A percentile compares a stretch with the other conserved stretches of the same genome.
phyloP scores from a whole-genome alignment of 2,888 invertebrate species.

The Microctonus hyperodae region DNA sequence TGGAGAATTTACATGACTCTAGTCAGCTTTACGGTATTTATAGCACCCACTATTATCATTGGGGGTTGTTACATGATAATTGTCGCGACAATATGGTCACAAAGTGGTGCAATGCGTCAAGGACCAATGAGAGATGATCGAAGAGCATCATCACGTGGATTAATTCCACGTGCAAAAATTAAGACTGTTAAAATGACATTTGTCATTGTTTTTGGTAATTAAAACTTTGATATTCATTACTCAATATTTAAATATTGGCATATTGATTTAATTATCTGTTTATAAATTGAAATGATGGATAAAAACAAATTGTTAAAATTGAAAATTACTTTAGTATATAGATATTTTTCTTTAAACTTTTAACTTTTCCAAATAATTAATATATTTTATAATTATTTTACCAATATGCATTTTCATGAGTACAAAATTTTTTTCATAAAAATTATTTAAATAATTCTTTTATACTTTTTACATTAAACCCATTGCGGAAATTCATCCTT shows the following conservation, averaged over 20 bases:
- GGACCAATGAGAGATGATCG: conserved; percentile 68
- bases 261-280: not conserved
- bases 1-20: conserved; percentile 92
- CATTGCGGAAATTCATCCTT: too few relatives aligned
- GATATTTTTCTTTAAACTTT: too few relatives aligned
- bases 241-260: not conserved
- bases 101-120: conserved; percentile 53
- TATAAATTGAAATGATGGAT: too few relatives aligned
- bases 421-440: too few relatives aligned
- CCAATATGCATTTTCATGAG: too few relatives aligned
- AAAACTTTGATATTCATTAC: not conserved
- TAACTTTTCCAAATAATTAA: too few relatives aligned
- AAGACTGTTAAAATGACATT: conserved; percentile 98
- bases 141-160: conserved; percentile 88
- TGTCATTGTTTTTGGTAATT: conserved; percentile 91
- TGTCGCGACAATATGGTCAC: conserved; percentile 89
- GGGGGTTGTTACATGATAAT: conserved; percentile 90
- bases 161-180: conserved; percentile 94
- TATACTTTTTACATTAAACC: too few relatives aligned
- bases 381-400: too few relatives aligned
- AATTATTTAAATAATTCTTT: too few relatives aligned
- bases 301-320: too few relatives aligned
- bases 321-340: too few relatives aligned
- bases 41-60: conserved; percentile 86
- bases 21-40: conserved; percentile 82